Evolutionary conservation across 2,113 vertebrate genomes (phyloP).

Genomic region (Stomatorhinus ivindoensis): DNA sequence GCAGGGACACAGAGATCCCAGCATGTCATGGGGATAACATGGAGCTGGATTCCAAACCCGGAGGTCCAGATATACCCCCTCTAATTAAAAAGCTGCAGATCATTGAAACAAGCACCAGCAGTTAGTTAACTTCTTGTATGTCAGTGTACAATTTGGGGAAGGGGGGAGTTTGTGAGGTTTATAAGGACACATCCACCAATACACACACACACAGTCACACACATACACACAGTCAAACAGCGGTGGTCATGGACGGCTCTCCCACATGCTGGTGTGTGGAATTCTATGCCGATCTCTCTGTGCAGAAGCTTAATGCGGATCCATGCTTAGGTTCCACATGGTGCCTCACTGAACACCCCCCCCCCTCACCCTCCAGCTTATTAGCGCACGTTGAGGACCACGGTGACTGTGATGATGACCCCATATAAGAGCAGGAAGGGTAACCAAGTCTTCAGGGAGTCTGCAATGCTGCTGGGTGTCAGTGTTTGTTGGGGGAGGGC

Average conservation of each 20-base stretch:
- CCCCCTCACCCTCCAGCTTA: neutral
- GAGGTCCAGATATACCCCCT: neutral
- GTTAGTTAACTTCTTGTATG: neutral
- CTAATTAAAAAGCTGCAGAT: neutral
- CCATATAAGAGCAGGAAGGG: conserved; percentile 83
- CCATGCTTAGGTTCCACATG: neutral
- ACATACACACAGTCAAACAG: neutral
- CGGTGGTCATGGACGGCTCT: neutral
- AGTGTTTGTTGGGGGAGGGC: fast-evolving
- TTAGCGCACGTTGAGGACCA: conserved; percentile 79
- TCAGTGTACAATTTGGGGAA: neutral
- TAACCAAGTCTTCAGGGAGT: conserved; percentile 93
- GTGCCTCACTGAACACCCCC: too few species aligned
- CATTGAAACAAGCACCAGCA: neutral
- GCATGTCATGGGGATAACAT: neutral
- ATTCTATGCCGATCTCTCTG: neutral
- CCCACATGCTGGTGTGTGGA: neutral
- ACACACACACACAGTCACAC: neutral
- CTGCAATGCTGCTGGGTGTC: conserved; percentile 62
- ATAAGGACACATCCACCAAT: neutral
- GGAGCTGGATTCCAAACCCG: neutral
- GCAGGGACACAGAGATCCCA: neutral
- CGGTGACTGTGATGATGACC: conserved; percentile 66
- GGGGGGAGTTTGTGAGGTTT: neutral
- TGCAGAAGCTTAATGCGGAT: neutral